Conservation (phyloP, 2,797 vertebrate species). For the Cichlasoma orientale region DNA sequence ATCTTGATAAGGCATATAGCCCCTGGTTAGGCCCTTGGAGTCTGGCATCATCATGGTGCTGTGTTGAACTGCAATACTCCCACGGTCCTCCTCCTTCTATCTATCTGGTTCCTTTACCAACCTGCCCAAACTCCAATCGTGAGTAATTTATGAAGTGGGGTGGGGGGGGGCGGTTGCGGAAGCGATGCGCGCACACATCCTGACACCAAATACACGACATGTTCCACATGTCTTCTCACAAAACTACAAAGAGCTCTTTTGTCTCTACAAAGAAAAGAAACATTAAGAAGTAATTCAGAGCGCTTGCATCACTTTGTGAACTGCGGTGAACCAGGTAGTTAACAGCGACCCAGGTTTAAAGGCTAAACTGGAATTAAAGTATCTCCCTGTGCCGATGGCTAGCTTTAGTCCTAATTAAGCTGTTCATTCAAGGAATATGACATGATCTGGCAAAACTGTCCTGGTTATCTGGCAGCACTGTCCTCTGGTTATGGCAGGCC, state of each 20-base stretch:
- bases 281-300: constrained; percentile 56
- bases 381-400: constrained; percentile 5
- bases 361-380: constrained; percentile 2
- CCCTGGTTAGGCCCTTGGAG: constrained; percentile 77
- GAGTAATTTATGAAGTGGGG: constrained; percentile 79
- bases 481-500: constrained; percentile 20
- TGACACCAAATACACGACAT: constrained; percentile 80
- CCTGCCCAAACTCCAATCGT: constrained; percentile 71
- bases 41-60: constrained; percentile 57
- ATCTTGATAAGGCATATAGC: constrained; percentile 88
- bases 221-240: constrained; percentile 78
- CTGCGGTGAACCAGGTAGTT: constrained; percentile 37
- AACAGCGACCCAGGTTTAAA: constrained; percentile 4
- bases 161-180: constrained; percentile 64
- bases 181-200: constrained; percentile 72
- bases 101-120: constrained; percentile 71
- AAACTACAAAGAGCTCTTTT: constrained; percentile 81
- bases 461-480: constrained; percentile 25
- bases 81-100: constrained; percentile 64
- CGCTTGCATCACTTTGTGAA: constrained; percentile 57
- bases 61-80: constrained; percentile 61
- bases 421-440: constrained; percentile 28
- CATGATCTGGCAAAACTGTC: constrained; percentile 32
- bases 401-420: constrained; percentile 24
- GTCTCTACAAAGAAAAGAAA: constrained; percentile 72